Conservation (phyloP, 2,888 invertebrate genomes). For the Xylota sylvarum region DNA sequence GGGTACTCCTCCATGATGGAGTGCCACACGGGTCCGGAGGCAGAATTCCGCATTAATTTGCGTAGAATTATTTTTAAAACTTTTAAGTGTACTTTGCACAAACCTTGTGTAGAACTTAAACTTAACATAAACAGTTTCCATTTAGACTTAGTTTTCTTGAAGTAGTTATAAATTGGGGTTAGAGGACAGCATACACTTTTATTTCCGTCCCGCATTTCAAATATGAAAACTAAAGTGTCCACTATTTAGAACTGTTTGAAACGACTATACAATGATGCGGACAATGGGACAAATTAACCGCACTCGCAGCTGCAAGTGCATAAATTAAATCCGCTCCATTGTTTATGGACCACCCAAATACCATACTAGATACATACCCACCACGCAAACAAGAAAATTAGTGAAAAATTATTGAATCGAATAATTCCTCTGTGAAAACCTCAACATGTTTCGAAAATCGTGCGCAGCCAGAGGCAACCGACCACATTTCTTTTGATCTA, state of each 20-base stretch:
- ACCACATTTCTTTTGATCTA: conserved; percentile 39
- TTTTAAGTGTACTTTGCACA: not conserved
- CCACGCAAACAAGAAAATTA: not conserved
- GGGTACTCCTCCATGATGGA: conserved; percentile 20
- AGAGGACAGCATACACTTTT: not conserved
- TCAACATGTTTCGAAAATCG: not conserved
- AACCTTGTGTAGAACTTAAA: conserved; percentile 16
- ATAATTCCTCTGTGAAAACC: not conserved
- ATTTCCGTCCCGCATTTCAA: not conserved
- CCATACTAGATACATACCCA: not conserved
- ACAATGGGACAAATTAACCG: not conserved
- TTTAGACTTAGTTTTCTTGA: not conserved
- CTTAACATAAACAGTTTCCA: not conserved
- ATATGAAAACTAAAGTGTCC: too few species aligned
- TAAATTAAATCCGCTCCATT: not conserved
- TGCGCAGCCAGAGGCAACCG: not conserved
- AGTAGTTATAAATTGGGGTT: not conserved
- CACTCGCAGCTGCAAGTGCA: not conserved
- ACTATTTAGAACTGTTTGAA: not conserved
- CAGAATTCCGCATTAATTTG: conserved; percentile 19
- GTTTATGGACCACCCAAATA: not conserved
- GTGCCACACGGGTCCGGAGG: conserved; percentile 19
- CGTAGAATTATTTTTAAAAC: conserved; percentile 15
- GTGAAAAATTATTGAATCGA: not conserved
- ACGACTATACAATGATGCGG: not conserved